These are phyloP conservation scores for Thalassoma bifasciatum DNA, from an alignment of 2,113 vertebrate species.

Conservation along the genomic window DNA sequence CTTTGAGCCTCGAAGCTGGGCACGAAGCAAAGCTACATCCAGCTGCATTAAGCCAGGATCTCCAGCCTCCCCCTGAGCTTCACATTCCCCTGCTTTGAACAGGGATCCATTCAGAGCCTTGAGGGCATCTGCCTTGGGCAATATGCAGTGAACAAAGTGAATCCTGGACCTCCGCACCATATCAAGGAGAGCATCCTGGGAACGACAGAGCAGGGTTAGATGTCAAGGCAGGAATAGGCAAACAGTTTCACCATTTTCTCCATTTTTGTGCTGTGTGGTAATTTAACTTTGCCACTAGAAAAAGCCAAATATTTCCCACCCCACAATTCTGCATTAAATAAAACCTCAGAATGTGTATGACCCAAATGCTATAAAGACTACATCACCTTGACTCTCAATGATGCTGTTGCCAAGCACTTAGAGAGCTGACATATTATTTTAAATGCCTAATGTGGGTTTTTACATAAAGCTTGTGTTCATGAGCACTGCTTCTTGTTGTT, in stretches of 20 bases:
- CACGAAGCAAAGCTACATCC: slow-evolving; percentile 90
- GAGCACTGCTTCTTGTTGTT: too few species aligned
- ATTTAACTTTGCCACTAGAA: not conserved
- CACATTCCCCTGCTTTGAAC: slow-evolving; percentile 86
- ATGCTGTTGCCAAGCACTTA: not conserved
- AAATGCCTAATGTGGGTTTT: too few species aligned
- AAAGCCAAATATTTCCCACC: not conserved
- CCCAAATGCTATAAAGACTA: not conserved
- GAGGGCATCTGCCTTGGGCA: slow-evolving; percentile 88
- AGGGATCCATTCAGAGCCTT: slow-evolving; percentile 78
- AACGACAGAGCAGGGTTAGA: slow-evolving; percentile 15
- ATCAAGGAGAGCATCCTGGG: slow-evolving; percentile 94
- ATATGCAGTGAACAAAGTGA: slow-evolving; percentile 96
- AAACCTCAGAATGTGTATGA: too few species aligned
- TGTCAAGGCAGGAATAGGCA: slow-evolving; percentile 2
- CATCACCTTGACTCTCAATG: not conserved
- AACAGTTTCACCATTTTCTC: not conserved
- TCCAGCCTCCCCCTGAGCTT: slow-evolving; percentile 86
- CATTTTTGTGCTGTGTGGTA: not conserved
- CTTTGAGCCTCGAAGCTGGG: slow-evolving; percentile 93
- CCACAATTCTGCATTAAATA: not conserved
- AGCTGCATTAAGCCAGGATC: slow-evolving; percentile 92
- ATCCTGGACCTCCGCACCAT: slow-evolving; percentile 92
- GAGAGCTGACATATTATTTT: too few species aligned
- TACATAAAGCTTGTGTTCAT: too few species aligned